A percentile compares a stretch with the other conserved stretches of the same genome.
These are phyloP conservation scores for Dexiosoma caninum DNA, from an alignment of 2,888 invertebrate genomes.

Conservation along the genomic window DNA sequence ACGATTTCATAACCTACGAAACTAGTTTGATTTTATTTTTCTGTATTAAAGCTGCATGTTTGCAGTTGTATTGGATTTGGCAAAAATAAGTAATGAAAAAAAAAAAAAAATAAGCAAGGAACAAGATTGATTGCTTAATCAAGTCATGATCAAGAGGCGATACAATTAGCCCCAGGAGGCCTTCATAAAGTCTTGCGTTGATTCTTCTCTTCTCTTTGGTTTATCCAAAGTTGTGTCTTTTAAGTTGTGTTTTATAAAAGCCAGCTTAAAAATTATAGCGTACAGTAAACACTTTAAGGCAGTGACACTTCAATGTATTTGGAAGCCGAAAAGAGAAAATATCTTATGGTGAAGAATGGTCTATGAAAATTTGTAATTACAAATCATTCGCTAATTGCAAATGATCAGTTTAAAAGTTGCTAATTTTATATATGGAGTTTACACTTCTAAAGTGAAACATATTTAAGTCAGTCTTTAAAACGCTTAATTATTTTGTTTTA, in stretches of 20 bases:
- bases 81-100: too few species aligned
- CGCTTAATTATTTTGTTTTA: too few species aligned
- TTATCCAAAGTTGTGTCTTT: conserved; percentile 2
- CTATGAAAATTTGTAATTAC: too few species aligned
- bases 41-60: neutral
- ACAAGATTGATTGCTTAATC: conserved; percentile 74
- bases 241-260: neutral
- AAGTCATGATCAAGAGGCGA: conserved; percentile 67
- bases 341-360: too few species aligned
- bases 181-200: conserved; percentile 62
- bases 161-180: conserved; percentile 72
- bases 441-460: too few species aligned
- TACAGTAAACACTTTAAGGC: conserved; percentile 13
- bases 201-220: neutral
- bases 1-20: conserved; percentile 17
- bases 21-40: conserved; percentile 15
- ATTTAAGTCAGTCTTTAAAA: too few species aligned
- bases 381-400: too few species aligned
- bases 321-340: too few species aligned
- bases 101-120: too few species aligned
- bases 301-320: neutral
- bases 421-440: too few species aligned
- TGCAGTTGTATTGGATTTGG: conserved; percentile 2
- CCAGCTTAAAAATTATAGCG: neutral
- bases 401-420: too few species aligned